These are phyloP conservation scores for Brachyalestes nurse DNA, from an alignment of 2,797 vertebrate species.

Conservation along the genomic window DNA sequence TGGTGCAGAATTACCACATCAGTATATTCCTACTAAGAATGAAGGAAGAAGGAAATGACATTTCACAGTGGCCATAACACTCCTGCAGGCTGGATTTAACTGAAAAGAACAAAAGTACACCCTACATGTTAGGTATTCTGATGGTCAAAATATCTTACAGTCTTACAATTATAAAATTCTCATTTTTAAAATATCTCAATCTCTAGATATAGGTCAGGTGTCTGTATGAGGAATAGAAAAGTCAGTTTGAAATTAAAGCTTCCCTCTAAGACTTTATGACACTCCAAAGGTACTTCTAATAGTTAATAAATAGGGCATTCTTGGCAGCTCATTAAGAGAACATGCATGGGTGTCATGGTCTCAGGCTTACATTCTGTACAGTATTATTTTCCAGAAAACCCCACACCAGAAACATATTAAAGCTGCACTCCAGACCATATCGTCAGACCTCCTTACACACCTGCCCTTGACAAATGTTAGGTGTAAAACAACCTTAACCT, in stretches of 20 bases:
- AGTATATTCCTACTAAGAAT: background rate
- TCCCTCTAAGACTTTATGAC: background rate
- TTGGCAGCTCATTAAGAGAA: background rate
- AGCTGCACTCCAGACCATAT: background rate
- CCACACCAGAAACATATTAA: background rate
- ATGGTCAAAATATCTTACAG: background rate
- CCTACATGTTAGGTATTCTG: background rate
- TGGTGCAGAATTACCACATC: too few species aligned
- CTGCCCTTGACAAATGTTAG: slow-evolving; percentile 56
- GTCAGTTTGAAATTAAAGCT: background rate
- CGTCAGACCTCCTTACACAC: slow-evolving; percentile 37
- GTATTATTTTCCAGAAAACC: background rate
- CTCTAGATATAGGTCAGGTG: background rate
- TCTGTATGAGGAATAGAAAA: background rate
- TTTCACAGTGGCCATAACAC: background rate
- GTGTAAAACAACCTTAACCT: slow-evolving; percentile 56
- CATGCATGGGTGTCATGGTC: background rate
- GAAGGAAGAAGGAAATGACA: background rate
- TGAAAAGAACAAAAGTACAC: background rate
- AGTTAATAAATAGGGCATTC: slow-evolving; percentile 3
- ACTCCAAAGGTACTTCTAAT: background rate
- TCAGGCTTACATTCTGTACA: background rate
- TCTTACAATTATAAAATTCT: background rate
- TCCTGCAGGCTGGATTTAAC: background rate
- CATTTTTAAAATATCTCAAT: background rate